phyloP scores from a whole-genome alignment of 30 jellyfish, hydroid and myxozoan species.

The Hydractinia echinata region DNA sequence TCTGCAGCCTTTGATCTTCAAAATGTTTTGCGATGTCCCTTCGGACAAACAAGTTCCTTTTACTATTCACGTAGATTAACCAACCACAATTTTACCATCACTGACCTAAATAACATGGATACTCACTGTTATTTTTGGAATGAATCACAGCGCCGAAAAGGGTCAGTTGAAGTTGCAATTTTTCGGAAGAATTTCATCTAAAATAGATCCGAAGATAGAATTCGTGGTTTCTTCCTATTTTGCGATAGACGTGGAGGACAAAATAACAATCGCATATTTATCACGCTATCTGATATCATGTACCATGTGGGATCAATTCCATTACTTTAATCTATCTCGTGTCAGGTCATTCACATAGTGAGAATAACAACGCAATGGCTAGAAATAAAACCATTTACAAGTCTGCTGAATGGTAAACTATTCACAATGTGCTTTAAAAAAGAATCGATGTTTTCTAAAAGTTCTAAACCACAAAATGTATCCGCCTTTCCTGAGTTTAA shows the following conservation, averaged over 20 bases:
- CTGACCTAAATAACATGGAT: not conserved
- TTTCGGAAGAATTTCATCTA: not conserved
- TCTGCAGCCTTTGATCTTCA: not conserved
- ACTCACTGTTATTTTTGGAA: not conserved
- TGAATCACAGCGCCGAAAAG: not conserved
- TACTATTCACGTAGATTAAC: not conserved
- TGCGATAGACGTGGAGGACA: constrained; percentile 22
- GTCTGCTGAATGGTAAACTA: not conserved
- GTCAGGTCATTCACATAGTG: not conserved
- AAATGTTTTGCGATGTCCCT: not conserved
- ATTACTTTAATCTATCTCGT: not conserved
- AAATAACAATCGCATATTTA: not conserved
- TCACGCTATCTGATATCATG: not conserved
- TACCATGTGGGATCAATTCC: too few relatives aligned
- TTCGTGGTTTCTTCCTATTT: not conserved
- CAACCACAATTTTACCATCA: not conserved
- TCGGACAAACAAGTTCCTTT: not conserved
- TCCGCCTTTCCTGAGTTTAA: not conserved
- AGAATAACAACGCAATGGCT: not conserved
- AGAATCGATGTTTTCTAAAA: not conserved
- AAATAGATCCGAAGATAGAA: not conserved
- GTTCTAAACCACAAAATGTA: not conserved
- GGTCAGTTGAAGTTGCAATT: not conserved
- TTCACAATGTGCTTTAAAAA: too few relatives aligned
- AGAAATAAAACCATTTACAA: not conserved